Conservation (phyloP, 1,140 invertebrate species). For the Halesus radiatus region DNA sequence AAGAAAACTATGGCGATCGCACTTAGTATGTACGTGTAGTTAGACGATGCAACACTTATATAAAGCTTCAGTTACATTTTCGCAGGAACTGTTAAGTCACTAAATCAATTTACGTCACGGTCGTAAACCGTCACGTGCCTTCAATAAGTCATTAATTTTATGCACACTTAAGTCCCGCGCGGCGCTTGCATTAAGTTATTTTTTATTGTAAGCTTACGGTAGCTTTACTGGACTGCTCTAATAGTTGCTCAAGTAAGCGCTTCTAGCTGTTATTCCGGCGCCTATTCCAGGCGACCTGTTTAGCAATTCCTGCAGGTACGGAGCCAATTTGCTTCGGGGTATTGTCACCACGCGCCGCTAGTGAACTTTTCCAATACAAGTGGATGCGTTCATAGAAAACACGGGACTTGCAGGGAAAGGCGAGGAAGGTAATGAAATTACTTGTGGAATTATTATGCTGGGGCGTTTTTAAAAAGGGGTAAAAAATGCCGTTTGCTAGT, state of each 20-base stretch:
- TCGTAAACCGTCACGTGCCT: slow-evolving; percentile 4
- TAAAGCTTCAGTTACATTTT: not conserved
- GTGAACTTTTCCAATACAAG: slow-evolving; percentile 31
- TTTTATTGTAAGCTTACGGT: not conserved
- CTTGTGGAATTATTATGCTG: not conserved
- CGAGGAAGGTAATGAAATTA: slow-evolving; percentile 7
- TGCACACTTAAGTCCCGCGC: not conserved
- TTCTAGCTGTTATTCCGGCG: slow-evolving; percentile 4
- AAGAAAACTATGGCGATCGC: too few relatives aligned
- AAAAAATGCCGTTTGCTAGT: too few relatives aligned
- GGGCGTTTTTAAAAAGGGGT: too few relatives aligned
- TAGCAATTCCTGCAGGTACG: slow-evolving; percentile 45
- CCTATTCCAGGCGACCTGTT: slow-evolving; percentile 13
- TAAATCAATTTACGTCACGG: slow-evolving; percentile 1
- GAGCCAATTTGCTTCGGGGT: slow-evolving; percentile 44
- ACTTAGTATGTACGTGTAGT: too few relatives aligned
- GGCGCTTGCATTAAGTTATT: not conserved
- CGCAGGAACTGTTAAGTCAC: not conserved
- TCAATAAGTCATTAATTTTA: slow-evolving; percentile 31
- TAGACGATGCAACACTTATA: too few relatives aligned
- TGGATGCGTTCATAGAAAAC: not conserved
- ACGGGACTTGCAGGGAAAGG: not conserved
- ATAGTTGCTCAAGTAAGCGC: not conserved
- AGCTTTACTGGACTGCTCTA: not conserved
- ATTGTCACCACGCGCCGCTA: slow-evolving; percentile 36